These are phyloP conservation scores for Cartodere bifasciata DNA, from an alignment of 2,888 invertebrate species.

Conservation along the genomic window DNA sequence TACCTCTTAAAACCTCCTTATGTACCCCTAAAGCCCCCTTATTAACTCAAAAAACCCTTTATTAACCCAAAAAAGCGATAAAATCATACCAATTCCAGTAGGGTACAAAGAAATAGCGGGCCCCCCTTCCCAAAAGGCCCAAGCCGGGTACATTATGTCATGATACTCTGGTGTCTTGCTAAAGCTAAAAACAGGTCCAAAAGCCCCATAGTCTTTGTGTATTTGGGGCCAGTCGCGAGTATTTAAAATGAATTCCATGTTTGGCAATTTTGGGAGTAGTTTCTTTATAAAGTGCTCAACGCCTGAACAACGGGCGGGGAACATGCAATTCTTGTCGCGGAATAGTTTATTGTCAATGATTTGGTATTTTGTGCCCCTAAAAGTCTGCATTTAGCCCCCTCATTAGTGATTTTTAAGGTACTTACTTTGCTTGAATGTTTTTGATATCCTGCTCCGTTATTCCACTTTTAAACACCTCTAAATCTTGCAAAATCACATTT, in stretches of 20 bases:
- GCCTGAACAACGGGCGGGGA: constrained; percentile 83
- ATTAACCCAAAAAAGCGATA: background rate
- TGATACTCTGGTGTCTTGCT: constrained; percentile 77
- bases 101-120: constrained; percentile 92
- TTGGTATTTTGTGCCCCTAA: constrained; percentile 67
- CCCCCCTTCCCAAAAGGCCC: constrained; percentile 98
- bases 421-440: constrained; percentile 37
- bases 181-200: constrained; percentile 86
- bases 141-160: constrained; percentile 92
- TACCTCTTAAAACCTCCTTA: background rate
- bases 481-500: constrained; percentile 52
- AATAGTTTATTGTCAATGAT: constrained; percentile 70
- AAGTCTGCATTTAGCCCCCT: constrained; percentile 15
- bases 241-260: constrained; percentile 81
- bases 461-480: constrained; percentile 57
- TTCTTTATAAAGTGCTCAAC: constrained; percentile 76
- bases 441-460: constrained; percentile 55
- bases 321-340: constrained; percentile 75
- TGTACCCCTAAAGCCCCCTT: background rate
- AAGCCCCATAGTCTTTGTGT: constrained; percentile 44
- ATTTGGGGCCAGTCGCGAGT: constrained; percentile 90
- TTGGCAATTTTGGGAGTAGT: constrained; percentile 54
- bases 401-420: constrained; percentile 4
- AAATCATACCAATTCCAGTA: constrained; percentile 51
- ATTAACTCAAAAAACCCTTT: background rate